Base-by-base conservation (phyloP, 2,888 invertebrate genomes). In the Lasioglossum figueresi region DNA sequence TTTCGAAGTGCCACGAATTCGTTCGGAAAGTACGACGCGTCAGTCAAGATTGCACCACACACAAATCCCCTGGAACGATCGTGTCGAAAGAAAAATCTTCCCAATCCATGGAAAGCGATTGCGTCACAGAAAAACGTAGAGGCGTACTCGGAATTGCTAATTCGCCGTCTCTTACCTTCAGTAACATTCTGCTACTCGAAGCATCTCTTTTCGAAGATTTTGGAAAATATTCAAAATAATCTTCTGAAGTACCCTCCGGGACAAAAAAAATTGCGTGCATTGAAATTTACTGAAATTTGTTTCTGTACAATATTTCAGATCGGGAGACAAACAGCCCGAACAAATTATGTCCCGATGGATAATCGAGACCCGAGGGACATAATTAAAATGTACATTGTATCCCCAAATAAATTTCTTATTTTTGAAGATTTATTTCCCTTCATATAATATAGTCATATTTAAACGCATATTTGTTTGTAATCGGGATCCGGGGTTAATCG, bases 71-170 rank as follows among this genome's bases (percentile, higher is more conserved):
- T 81, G 66, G 72, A 81, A 76, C 66, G 76, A 82, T 72, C 31
- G 37, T 68, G 66, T 68, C 66, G 66, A n/a, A 66, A 75, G 56
- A 75, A 77, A 76, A 80, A 72, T 75, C 66, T 68, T 68, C 56
- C 71, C 45, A 56, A 68, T 78, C 77, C 68, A 56, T 77, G 80
- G 70, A 84, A 85, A 85, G 76, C 48, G 34, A 73, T 84, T 84
- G 43, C 84, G 76, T 78, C 85, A 78, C 72, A 71, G 34, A 66
- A 68, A 75, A 75, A 75, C 76, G 73, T 74, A 40, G 56, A 63
- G 6, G 40, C 40, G 71, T 73, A 78, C n/a, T 79, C 78, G 48
- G 74, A 83, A 82, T 80, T 80, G 79, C 71, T 83, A 80, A 83
- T 85, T 83, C 56, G 74, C 63, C 34, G 76, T 59, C 45, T 83